Conservation (phyloP, 2,113 vertebrate species). For the Spea multiplicata region DNA sequence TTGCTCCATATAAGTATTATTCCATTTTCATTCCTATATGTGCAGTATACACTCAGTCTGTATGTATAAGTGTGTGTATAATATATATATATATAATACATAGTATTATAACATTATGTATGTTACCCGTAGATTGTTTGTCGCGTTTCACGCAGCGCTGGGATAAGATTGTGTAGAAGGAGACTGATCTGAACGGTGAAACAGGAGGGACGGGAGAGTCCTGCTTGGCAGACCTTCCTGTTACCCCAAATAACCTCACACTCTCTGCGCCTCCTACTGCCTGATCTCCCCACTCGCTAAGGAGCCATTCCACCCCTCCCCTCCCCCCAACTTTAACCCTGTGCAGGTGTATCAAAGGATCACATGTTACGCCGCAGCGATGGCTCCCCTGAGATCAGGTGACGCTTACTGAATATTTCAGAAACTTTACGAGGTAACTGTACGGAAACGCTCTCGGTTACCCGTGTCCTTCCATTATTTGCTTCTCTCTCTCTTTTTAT, state of each 20-base stretch:
- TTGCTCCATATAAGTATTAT: no score
- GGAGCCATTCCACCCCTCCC: not conserved
- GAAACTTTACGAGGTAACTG: not conserved
- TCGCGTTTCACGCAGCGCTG: no score
- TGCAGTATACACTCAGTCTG: no score
- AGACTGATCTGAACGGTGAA: not conserved
- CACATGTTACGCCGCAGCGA: not conserved
- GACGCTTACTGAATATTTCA: slow-evolving; percentile 36
- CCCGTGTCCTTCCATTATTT: no score
- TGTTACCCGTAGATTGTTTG: no score
- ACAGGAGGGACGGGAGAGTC: not conserved
- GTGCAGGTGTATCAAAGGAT: slow-evolving; percentile 12
- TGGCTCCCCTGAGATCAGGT: slow-evolving; percentile 25
- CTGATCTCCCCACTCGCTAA: not conserved
- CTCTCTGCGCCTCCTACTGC: not conserved
- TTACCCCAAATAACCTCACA: not conserved
- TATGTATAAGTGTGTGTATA: no score
- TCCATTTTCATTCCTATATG: no score
- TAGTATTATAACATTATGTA: no score
- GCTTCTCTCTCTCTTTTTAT: no score
- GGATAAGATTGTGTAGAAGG: not conserved
- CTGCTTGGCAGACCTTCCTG: not conserved
- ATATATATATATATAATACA: no score
- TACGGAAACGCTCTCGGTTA: not conserved
- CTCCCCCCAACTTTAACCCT: not conserved